Conservation (phyloP, 2,888 invertebrate genomes). For the Griposia aprilina region DNA sequence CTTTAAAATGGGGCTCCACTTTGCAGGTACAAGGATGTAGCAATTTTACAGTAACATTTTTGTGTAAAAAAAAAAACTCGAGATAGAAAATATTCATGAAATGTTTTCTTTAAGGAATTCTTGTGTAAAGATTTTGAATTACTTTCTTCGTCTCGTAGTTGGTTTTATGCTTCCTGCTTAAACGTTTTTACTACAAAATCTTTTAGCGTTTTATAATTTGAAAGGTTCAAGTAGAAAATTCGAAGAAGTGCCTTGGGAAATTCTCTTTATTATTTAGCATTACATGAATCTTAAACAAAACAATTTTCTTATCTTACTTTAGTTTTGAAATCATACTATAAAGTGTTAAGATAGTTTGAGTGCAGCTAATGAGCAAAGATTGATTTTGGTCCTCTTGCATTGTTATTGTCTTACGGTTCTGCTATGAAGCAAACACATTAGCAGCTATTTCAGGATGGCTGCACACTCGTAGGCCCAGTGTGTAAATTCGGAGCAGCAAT, state of each 20-base stretch:
- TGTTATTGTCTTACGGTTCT: not conserved
- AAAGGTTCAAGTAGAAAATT: conserved; percentile 8
- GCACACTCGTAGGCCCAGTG: not conserved
- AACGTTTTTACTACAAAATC: conserved; percentile 11
- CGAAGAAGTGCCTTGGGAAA: not conserved
- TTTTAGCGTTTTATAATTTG: conserved; percentile 19
- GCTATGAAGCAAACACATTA: not conserved
- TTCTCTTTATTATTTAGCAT: conserved; percentile 6
- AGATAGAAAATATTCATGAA: conserved; percentile 47
- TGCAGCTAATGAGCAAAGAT: not conserved
- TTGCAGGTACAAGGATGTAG: conserved; percentile 50
- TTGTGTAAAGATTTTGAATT: conserved; percentile 31
- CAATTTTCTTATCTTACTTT: not conserved
- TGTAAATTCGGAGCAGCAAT: conserved; percentile 17
- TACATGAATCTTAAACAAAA: not conserved
- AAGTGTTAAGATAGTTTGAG: not conserved
- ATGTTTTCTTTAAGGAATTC: conserved; percentile 40
- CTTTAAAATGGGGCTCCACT: conserved; percentile 52
- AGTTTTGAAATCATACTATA: not conserved
- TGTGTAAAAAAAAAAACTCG: conserved; percentile 46
- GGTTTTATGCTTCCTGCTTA: conserved; percentile 16
- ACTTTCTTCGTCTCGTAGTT: conserved; percentile 9
- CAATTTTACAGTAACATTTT: conserved; percentile 56
- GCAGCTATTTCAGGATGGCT: not conserved
- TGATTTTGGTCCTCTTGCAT: not conserved